Evolutionary conservation across 2,113 vertebrate species (phyloP).

Genomic region (Mastomys natalensis): DNA sequence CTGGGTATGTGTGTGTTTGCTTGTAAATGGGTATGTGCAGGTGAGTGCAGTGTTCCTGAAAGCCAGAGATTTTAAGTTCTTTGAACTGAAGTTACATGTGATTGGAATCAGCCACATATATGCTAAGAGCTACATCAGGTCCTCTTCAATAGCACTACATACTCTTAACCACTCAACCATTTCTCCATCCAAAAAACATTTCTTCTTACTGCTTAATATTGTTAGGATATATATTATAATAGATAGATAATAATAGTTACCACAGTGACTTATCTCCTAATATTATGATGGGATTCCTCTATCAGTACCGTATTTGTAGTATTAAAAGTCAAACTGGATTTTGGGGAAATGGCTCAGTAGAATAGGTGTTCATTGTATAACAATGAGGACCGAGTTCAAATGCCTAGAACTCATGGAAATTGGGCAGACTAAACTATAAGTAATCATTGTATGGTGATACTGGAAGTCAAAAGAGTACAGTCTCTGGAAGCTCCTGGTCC

Average conservation of each 20-base stretch:
- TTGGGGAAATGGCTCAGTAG: not conserved
- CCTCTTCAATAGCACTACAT: not conserved
- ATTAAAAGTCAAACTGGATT: not conserved
- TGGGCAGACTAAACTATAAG: not conserved
- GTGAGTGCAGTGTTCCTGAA: not conserved
- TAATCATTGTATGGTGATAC: not conserved
- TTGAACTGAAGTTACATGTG: not conserved
- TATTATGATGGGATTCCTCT: not conserved
- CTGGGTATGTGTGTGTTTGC: not conserved
- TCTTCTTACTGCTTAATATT: not conserved
- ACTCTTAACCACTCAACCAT: not conserved
- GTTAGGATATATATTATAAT: no score
- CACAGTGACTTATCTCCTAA: not conserved
- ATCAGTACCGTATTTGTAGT: not conserved
- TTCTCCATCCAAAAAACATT: not conserved
- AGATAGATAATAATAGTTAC: not conserved
- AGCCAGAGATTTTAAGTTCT: not conserved
- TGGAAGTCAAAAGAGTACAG: not conserved
- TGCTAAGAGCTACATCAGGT: not conserved
- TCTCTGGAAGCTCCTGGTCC: not conserved
- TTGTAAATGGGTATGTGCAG: not conserved
- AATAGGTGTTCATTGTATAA: not conserved
- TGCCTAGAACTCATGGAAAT: not conserved
- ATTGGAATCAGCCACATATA: not conserved
- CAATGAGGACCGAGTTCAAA: not conserved